Conservation (phyloP, 2,797 vertebrate species). For the Psittacula echo region DNA sequence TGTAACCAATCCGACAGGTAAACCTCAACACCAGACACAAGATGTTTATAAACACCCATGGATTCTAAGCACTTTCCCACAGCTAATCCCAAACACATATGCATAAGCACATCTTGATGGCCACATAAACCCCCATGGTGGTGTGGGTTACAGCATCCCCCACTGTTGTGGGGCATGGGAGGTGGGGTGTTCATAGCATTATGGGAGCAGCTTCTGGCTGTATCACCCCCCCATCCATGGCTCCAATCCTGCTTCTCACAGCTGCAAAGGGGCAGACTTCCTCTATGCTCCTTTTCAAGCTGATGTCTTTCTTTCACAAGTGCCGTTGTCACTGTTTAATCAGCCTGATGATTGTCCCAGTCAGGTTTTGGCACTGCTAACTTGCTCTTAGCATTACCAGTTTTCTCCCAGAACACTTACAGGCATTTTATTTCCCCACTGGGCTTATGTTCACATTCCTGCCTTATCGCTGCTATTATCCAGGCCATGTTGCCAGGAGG, state of each 20-base stretch:
- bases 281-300: neutral
- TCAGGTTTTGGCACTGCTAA: neutral
- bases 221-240: accelerated
- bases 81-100: neutral
- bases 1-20: neutral
- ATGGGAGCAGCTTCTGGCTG: neutral
- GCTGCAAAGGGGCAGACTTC: too few species aligned
- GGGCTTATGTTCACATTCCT: neutral
- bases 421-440: neutral
- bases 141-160: too few species aligned
- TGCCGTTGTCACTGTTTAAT: neutral
- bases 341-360: accelerated
- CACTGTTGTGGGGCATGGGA: neutral
- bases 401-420: neutral
- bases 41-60: neutral
- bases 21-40: neutral
- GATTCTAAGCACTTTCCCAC: neutral
- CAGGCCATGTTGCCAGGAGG: too few species aligned
- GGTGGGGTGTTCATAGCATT: neutral
- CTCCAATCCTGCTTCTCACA: neutral
- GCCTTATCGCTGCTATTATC: neutral
- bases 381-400: accelerated
- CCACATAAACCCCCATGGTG: accelerated
- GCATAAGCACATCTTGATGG: accelerated
- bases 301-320: neutral